Evolutionary conservation across 2,888 invertebrate species (phyloP).

Genomic region (Pristionchus exspectatus): DNA sequence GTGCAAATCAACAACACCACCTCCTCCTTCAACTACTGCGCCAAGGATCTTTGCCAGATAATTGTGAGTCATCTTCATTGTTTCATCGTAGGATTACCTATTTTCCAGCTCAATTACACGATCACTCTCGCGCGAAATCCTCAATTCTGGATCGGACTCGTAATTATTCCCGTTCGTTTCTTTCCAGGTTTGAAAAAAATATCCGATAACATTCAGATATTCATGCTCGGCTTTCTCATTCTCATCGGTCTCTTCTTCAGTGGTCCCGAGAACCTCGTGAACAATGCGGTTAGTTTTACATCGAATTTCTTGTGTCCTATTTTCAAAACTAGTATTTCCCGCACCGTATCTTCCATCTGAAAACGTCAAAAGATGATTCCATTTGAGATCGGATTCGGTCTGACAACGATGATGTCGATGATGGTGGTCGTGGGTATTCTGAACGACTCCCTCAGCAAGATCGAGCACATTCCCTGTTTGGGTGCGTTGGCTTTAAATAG

Average conservation of each 20-base stretch:
- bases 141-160: conserved; percentile 31
- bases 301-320: too few relatives aligned
- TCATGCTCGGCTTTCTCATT: conserved; percentile 35
- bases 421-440: conserved; percentile 45
- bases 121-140: not conserved
- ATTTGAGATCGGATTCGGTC: conserved; percentile 1
- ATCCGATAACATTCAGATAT: not conserved
- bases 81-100: too few relatives aligned
- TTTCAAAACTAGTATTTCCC: too few relatives aligned
- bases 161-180: not conserved
- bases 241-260: conserved; percentile 44
- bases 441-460: conserved; percentile 23
- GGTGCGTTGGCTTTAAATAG: not conserved
- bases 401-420: conserved; percentile 46
- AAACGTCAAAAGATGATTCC: too few relatives aligned
- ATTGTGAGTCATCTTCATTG: not conserved
- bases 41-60: not conserved
- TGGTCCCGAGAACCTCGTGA: conserved; percentile 14
- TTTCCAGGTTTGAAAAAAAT: not conserved
- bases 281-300: not conserved
- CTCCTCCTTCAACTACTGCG: not conserved
- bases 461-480: not conserved
- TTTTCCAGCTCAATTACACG: not conserved
- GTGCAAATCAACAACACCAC: not conserved
- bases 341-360: too few relatives aligned